Conservation (phyloP, 2,113 vertebrate genomes). For the zebrafish (Danio rerio) region GRCz12tu NC_133199.1:28242501-28243000, state of each 20-base stretch:
- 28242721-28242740: conserved; percentile 70
- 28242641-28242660: conserved; percentile 73
- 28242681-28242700: conserved; percentile 69
- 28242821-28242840: conserved; percentile 27
- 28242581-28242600: conserved; percentile 68
- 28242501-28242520: conserved; percentile 47
- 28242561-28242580: conserved; percentile 53
- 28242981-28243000: conserved; percentile 1
- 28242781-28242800: conserved; percentile 32
- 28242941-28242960: conserved; percentile 10
- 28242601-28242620: conserved; percentile 78
- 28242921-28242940: not conserved
- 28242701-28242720: conserved; percentile 70
- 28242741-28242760: conserved; percentile 51
- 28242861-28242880: not conserved
- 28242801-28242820: conserved; percentile 13
- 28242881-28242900: not conserved
- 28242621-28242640: conserved; percentile 73
- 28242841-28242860: not conserved
- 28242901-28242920: conserved; percentile 7
- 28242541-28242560: conserved; percentile 64
- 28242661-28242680: conserved; percentile 70
- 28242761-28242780: conserved; percentile 69
- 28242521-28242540: conserved; percentile 54
- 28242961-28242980: not conserved